A percentile compares a stretch with the other conserved stretches of the same genome.
phyloP scores from a whole-genome alignment of 1,140 invertebrate genomes.

The Drosophila guanche region DNA sequence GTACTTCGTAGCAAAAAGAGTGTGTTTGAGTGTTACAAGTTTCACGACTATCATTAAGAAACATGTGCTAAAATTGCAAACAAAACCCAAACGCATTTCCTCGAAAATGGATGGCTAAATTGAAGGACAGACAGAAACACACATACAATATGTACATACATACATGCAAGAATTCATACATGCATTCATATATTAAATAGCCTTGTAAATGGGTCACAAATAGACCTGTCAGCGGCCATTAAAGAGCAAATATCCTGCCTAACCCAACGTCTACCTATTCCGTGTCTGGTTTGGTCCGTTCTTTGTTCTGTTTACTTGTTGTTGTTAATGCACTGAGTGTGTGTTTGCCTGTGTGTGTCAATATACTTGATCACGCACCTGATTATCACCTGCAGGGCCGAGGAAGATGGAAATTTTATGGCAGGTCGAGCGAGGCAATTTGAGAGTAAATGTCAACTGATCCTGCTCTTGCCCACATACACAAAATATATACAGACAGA shows the following conservation, averaged over 20 bases:
- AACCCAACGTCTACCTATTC: slow-evolving; percentile 41
- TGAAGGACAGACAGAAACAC: slow-evolving; percentile 27
- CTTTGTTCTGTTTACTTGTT: slow-evolving; percentile 54
- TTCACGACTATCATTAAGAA: slow-evolving; percentile 69
- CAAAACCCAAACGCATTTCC: slow-evolving; percentile 45
- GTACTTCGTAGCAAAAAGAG: background rate
- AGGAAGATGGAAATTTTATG: slow-evolving; percentile 26
- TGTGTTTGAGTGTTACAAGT: slow-evolving; percentile 26
- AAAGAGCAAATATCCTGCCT: slow-evolving; percentile 16
- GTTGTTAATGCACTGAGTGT: too few relatives aligned
- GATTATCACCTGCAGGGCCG: slow-evolving; percentile 70
- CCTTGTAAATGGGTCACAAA: slow-evolving; percentile 59
- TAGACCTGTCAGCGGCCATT: slow-evolving; percentile 76
- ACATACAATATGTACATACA: slow-evolving; percentile 8
- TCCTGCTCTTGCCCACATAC: slow-evolving; percentile 46
- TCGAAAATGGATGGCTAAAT: slow-evolving; percentile 49
- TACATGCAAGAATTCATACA: slow-evolving; percentile 3
- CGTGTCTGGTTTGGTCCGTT: slow-evolving; percentile 1
- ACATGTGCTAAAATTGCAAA: slow-evolving; percentile 52
- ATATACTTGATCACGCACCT: slow-evolving; percentile 72
- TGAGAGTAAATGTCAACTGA: slow-evolving; percentile 24
- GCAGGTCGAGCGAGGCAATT: slow-evolving; percentile 12
- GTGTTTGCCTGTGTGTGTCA: slow-evolving; percentile 43
- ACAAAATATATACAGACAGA: background rate
- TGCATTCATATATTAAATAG: background rate